Percentiles rank a stretch among this genome's conserved stretches.
Conservation (phyloP, 2,797 vertebrate genomes). For the Sarcoramphus papa region DNA sequence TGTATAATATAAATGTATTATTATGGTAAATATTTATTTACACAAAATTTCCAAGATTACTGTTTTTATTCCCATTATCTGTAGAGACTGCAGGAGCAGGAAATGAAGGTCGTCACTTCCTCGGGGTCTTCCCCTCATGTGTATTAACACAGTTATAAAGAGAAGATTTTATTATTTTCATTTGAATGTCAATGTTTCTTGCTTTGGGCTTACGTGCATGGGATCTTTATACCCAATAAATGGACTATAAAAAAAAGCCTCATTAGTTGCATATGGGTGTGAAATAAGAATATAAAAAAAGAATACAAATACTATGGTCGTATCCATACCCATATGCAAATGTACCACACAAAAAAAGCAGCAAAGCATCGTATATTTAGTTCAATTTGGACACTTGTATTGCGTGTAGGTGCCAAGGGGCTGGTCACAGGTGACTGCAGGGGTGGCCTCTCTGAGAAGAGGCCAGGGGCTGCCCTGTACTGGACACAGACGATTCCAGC, state of each 20-base stretch:
- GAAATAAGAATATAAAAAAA: background rate
- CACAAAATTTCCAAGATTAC: background rate
- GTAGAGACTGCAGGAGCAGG: background rate
- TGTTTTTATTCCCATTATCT: background rate
- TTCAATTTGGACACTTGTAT: background rate
- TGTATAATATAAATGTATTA: background rate
- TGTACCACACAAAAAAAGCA: background rate
- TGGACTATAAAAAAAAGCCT: background rate
- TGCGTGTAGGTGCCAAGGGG: background rate
- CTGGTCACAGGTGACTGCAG: background rate
- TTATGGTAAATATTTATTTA: background rate
- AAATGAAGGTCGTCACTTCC: background rate
- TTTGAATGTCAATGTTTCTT: background rate
- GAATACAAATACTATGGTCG: accelerated
- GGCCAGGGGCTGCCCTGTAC: background rate
- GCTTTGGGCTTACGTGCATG: background rate
- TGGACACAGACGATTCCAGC: background rate
- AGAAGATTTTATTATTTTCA: background rate
- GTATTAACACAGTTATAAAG: background rate
- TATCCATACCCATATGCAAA: background rate
- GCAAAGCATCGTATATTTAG: background rate
- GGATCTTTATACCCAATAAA: background rate
- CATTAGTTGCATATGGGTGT: background rate
- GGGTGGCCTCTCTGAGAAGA: background rate
- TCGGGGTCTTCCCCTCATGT: background rate